phyloP scores from a whole-genome alignment of 2,888 invertebrate species.

The Ceriagrion tenellum region DNA sequence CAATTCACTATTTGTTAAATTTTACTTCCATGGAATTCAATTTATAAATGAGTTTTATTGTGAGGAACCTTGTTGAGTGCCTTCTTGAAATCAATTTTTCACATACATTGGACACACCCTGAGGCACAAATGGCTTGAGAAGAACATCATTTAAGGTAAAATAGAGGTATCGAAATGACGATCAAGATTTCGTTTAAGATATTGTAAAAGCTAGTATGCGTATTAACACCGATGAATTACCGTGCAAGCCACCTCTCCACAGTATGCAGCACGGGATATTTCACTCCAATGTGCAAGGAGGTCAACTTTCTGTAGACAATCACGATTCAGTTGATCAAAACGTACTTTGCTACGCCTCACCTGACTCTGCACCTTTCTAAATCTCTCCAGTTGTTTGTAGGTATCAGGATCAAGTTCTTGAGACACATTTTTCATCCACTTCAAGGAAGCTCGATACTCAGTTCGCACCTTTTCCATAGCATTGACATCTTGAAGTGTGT shows the following conservation, averaged over 20 bases:
- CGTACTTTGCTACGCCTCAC: slow-evolving; percentile 86
- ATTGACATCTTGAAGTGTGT: slow-evolving; percentile 93
- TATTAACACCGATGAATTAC: not conserved
- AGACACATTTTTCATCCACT: slow-evolving; percentile 99
- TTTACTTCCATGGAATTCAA: too few species aligned
- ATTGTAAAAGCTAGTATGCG: too few species aligned
- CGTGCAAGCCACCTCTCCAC: not conserved
- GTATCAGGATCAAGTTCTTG: slow-evolving; percentile 98
- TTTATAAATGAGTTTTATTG: too few species aligned
- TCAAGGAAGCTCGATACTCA: slow-evolving; percentile 96
- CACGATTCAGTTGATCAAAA: slow-evolving; percentile 96
- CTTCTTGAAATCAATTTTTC: too few species aligned
- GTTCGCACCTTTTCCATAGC: slow-evolving; percentile 97
- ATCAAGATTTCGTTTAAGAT: too few species aligned
- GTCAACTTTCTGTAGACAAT: slow-evolving; percentile 98
- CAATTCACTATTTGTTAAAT: too few species aligned
- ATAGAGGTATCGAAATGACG: too few species aligned
- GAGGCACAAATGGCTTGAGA: too few species aligned
- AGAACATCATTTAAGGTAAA: too few species aligned
- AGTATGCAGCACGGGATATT: not conserved
- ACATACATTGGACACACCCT: too few species aligned
- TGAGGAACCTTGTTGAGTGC: too few species aligned
- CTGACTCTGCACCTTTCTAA: slow-evolving; percentile 87
- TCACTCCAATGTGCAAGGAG: slow-evolving; percentile 85
- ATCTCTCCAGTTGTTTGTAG: slow-evolving; percentile 96